Base-by-base conservation (phyloP, 2,797 vertebrate species). In the Rhinogobio ventralis region DNA sequence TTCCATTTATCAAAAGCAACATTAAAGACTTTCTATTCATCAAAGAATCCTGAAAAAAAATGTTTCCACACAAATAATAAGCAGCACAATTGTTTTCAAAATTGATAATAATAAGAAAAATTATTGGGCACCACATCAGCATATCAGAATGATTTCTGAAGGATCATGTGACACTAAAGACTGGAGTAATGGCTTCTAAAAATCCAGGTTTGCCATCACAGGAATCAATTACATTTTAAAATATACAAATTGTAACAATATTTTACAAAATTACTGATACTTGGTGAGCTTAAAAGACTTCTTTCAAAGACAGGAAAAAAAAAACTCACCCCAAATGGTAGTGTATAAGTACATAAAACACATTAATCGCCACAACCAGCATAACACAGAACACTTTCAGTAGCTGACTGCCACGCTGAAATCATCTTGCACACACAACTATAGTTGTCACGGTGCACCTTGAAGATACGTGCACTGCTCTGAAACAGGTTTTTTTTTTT, bases 391-490 rank as follows among this genome's bases (percentile, higher is more conserved):
- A n/a, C 28, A 30, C 23, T 68, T 45, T 55, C 4, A 77, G 4
- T 2, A 33, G 45, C 33, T 8, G 7, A 46, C 77, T 33, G 62
- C 62, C 28, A 33, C 15, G 13, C 62, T 67, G 30, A 68, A 79
- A 79, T 79, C 45, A 17, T 36, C 45, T 25, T 25, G 55, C 76
- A 87, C 25, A n/a, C 42, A 72, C 76, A 85, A 73, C 20, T 87
- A 66, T 60, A 68, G 79, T 64, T 55, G 46, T 62, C 77, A 62
- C 33, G 49, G 66, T 79, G 39, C 66, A 85, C 79, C 64, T 84
- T 76, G 36, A 80, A 62, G 25, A 83, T 64, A 73, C 28, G 53
- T 33, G 33, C 60, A 49, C 39, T 39, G 36, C 60, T 85, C 49
- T 53, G 42, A 13, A 66, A 84, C 53, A 64, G n/a, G n/a, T 0